These are phyloP conservation scores for Drosophila paulistorum DNA, from an alignment of 1,140 invertebrate species.

Conservation along the genomic window DNA sequence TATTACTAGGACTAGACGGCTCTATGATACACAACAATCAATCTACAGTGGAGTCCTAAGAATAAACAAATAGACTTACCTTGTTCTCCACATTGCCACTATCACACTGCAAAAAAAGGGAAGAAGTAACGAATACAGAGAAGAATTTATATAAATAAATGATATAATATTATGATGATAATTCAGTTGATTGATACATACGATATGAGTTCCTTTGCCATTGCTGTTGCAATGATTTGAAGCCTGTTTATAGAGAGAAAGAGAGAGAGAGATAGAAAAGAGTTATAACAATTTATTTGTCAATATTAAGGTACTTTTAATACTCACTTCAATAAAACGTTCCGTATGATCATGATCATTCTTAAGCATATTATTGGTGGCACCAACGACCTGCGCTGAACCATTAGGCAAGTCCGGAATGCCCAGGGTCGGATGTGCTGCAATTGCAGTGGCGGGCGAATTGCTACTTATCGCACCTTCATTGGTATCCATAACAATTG, in stretches of 20 bases:
- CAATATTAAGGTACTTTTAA: background rate
- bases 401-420: slow-evolving; percentile 53
- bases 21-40: too few species aligned
- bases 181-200: slow-evolving; percentile 47
- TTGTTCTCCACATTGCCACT: slow-evolving; percentile 94
- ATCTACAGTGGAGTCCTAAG: too few species aligned
- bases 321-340: slow-evolving; percentile 61
- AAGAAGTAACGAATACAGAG: slow-evolving; percentile 44
- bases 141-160: slow-evolving; percentile 31
- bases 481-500: slow-evolving; percentile 43
- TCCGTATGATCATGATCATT: slow-evolving; percentile 56
- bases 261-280: background rate
- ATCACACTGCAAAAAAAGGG: slow-evolving; percentile 90
- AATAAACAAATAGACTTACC: slow-evolving; percentile 84
- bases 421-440: slow-evolving; percentile 39
- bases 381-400: slow-evolving; percentile 51
- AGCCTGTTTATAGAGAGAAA: slow-evolving; percentile 38
- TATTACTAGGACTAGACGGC: too few species aligned
- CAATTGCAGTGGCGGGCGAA: slow-evolving; percentile 13
- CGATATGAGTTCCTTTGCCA: slow-evolving; percentile 71
- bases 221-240: slow-evolving; percentile 61
- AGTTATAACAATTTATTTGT: background rate
- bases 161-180: background rate
- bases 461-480: slow-evolving; percentile 21
- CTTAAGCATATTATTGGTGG: slow-evolving; percentile 45